A percentile compares a stretch with the other conserved stretches of the same genome.
phyloP scores from a whole-genome alignment of 2,888 invertebrate genomes.

The Idaea straminata region DNA sequence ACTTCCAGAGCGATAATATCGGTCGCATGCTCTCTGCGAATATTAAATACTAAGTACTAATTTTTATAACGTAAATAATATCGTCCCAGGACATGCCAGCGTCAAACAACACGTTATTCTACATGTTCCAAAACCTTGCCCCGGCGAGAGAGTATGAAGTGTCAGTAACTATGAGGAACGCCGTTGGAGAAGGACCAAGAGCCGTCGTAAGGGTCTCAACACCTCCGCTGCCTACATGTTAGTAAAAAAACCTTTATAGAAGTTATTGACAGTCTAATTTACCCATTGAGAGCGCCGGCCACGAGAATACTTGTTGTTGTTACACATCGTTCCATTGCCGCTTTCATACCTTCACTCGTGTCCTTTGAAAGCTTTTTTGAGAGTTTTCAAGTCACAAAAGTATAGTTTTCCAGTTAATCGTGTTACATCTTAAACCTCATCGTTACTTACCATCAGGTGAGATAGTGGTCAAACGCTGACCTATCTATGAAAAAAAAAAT shows the following conservation, averaged over 20 bases:
- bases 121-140: constrained; percentile 87
- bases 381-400: no score
- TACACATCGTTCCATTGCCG: no score
- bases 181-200: constrained; percentile 88
- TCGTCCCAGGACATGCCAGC: constrained; percentile 85
- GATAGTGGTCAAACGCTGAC: no score
- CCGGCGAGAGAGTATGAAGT: constrained; percentile 87
- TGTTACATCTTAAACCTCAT: no score
- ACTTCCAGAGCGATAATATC: no score
- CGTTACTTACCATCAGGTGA: no score
- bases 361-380: no score
- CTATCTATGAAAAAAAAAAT: no score
- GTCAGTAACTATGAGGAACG: constrained; percentile 89
- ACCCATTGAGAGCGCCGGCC: not conserved
- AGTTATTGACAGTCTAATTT: constrained; percentile 4
- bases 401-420: no score
- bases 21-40: no score
- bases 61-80: not conserved
- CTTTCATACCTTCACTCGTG: no score
- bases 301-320: no score
- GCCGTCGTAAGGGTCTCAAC: constrained; percentile 84
- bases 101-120: constrained; percentile 84
- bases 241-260: constrained; percentile 29
- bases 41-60: constrained; percentile 21
- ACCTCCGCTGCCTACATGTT: constrained; percentile 83